These are phyloP conservation scores for Coregonus ussuriensis DNA, from an alignment of 2,797 vertebrate species.

Conservation along the genomic window DNA sequence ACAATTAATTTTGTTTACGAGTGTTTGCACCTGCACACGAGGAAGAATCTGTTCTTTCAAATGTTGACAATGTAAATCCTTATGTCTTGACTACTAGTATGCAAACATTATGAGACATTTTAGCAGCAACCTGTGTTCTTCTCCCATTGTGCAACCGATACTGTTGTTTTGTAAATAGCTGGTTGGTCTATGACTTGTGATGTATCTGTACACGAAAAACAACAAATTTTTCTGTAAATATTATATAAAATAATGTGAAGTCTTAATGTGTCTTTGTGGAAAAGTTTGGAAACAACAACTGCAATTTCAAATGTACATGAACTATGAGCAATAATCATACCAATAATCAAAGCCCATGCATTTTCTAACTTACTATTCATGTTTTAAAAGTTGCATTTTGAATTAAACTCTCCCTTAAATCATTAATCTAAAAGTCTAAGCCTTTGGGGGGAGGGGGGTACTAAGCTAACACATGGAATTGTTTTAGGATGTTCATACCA, in stretches of 20 bases:
- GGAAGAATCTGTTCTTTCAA: too few relatives aligned
- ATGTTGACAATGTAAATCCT: too few relatives aligned
- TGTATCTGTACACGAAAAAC: conserved; percentile 33
- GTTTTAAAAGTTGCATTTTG: too few relatives aligned
- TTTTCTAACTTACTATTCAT: background rate
- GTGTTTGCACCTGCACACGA: too few relatives aligned
- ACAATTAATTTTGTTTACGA: background rate
- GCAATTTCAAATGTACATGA: background rate
- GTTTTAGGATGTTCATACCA: too few relatives aligned
- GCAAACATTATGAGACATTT: background rate
- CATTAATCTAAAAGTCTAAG: too few relatives aligned
- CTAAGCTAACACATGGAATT: too few relatives aligned
- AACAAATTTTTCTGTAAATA: conserved; percentile 18
- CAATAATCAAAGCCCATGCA: background rate
- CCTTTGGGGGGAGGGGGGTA: too few relatives aligned
- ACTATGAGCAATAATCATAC: background rate
- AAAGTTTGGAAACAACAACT: background rate
- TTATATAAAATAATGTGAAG: background rate
- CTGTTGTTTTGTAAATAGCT: conserved; percentile 28
- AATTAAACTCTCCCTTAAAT: too few relatives aligned
- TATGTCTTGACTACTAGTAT: background rate
- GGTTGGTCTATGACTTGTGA: background rate
- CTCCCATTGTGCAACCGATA: conserved; percentile 12
- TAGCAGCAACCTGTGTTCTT: conserved; percentile 35
- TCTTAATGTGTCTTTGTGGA: conserved; percentile 18